Base-by-base conservation (phyloP, 1,140 invertebrate genomes). In the Drosophila grimshawi region DNA sequence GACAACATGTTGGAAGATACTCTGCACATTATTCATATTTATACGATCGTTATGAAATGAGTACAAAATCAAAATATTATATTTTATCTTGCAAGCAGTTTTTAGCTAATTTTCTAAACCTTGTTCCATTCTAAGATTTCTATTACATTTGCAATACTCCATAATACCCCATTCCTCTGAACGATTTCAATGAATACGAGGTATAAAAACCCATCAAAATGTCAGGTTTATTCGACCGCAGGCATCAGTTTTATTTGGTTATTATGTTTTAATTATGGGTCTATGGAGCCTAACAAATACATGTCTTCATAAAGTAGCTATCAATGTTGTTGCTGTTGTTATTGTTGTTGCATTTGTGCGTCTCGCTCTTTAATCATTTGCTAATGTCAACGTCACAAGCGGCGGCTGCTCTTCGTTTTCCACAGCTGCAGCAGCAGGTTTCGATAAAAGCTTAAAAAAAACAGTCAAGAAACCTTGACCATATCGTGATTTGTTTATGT, bases 381-480 rank as follows among this genome's bases (percentile, higher is more conserved):
- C 76, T 86, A 86, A 88, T 86, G 82, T 86, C 82, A 88, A 70
- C 76, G 64, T 35, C 51, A 66, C 29, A 66, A 59, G 52, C 63
- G 61, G 55, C 49, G 59, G 63, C 76, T 86, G 30, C 48, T 68
- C 55, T 74, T 72, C 65, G 64, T 80, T 78, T 76, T 59, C 63
- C 67, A 55, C 78, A 61, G 79, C 79, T 81, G 78, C 82, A 86
- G 78, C 82, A 86, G 78, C 81, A 81, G 75, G 81, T 86, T 86
- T 86, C 41, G 49, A 76, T 41, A 64, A 63, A 63, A 63, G 29
- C 27, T 5, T n/a, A 27, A 29, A 53, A 64, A 46, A 57, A 27
- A 59, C 43, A 52, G 37, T 27, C 65, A 32, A 67, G n/a, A 82
- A 83, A 86, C 82, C 82, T 86, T 86, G 83, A 86, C 82, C 82